These are phyloP conservation scores for Auanema sp. DNA, from an alignment of 2,888 invertebrate genomes.

Conservation along the genomic window DNA sequence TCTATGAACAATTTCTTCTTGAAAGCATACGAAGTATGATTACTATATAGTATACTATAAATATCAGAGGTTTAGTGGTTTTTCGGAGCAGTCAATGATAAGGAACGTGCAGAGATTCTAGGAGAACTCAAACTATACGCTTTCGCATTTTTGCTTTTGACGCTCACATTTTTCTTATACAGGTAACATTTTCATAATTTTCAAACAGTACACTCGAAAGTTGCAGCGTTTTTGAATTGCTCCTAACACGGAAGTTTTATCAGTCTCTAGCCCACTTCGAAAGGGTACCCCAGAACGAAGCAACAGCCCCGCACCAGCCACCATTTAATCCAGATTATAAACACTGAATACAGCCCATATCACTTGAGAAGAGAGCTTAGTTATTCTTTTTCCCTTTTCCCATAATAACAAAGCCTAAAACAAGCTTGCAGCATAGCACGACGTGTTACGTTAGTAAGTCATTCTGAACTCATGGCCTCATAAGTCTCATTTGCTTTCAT, in stretches of 20 bases:
- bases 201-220: neutral
- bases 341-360: too few relatives aligned
- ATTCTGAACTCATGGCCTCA: too few relatives aligned
- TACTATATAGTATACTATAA: too few relatives aligned
- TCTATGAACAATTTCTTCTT: constrained; percentile 46
- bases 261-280: constrained; percentile 33
- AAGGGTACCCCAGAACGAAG: constrained; percentile 10
- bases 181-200: constrained; percentile 13
- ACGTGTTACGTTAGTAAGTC: too few relatives aligned
- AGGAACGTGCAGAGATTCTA: constrained; percentile 30
- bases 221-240: constrained; percentile 35
- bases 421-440: too few relatives aligned
- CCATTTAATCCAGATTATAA: constrained; percentile 19
- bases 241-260: constrained; percentile 40
- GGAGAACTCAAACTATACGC: constrained; percentile 36
- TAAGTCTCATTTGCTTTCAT: too few relatives aligned
- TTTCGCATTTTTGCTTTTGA: constrained; percentile 26
- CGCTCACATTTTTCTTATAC: constrained; percentile 29
- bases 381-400: too few relatives aligned
- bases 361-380: too few relatives aligned
- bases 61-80: constrained; percentile 44
- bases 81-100: constrained; percentile 26
- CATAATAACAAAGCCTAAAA: too few relatives aligned
- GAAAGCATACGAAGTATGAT: constrained; percentile 38
- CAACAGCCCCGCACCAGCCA: constrained; percentile 17